A percentile compares a stretch with the other conserved stretches of the same genome.
These are phyloP conservation scores for Apantesis nais DNA, from an alignment of 2,888 invertebrate species.

Conservation along the genomic window DNA sequence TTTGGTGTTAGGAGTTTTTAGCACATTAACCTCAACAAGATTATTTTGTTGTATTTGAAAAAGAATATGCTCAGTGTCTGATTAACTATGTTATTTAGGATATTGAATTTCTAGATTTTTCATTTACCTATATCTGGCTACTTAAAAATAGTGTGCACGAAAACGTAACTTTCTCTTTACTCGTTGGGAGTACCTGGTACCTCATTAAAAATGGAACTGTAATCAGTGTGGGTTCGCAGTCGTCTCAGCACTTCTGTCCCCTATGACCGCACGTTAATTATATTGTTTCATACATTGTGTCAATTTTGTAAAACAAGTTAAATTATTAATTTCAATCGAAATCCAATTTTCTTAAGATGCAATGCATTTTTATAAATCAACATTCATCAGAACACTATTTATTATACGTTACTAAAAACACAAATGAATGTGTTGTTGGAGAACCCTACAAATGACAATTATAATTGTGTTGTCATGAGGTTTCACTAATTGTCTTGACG, in stretches of 20 bases:
- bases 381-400: neutral
- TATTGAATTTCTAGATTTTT: slow-evolving; percentile 23
- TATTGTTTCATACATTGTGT: slow-evolving; percentile 56
- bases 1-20: slow-evolving; percentile 7
- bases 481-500: slow-evolving; percentile 64
- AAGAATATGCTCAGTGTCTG: slow-evolving; percentile 11
- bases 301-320: slow-evolving; percentile 32
- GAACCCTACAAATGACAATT: slow-evolving; percentile 5
- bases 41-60: slow-evolving; percentile 4
- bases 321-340: neutral
- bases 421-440: neutral
- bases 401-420: neutral
- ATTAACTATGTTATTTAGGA: neutral
- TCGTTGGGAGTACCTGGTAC: slow-evolving; percentile 76
- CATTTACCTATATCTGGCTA: slow-evolving; percentile 31
- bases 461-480: slow-evolving; percentile 53
- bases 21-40: neutral
- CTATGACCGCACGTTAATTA: slow-evolving; percentile 60
- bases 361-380: neutral
- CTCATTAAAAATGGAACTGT: slow-evolving; percentile 83
- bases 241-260: slow-evolving; percentile 61
- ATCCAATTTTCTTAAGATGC: neutral
- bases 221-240: slow-evolving; percentile 78
- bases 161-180: slow-evolving; percentile 73
- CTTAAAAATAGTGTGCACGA: slow-evolving; percentile 74